phyloP scores from a whole-genome alignment of 1,140 invertebrate species.

The Galleria mellonella region DNA sequence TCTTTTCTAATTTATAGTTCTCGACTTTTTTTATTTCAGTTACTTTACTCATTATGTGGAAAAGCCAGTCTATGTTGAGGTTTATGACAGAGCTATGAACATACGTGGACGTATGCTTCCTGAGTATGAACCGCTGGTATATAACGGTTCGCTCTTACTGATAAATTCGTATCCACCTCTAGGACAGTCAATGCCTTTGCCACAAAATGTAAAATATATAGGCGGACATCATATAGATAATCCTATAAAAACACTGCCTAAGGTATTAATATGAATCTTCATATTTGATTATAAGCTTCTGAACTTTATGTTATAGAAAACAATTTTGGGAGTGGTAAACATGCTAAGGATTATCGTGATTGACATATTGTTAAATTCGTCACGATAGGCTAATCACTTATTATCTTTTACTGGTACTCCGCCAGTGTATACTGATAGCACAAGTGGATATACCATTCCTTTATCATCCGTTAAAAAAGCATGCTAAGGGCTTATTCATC shows the following conservation, averaged over 20 bases:
- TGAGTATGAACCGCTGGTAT: slow-evolving; percentile 21
- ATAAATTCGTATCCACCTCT: slow-evolving; percentile 31
- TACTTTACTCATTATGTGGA: slow-evolving; percentile 27
- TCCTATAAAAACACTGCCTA: slow-evolving; percentile 8
- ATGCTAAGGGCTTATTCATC: too few relatives aligned
- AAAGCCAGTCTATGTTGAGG: slow-evolving; percentile 21
- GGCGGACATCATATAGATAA: slow-evolving; percentile 29
- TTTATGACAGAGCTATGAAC: slow-evolving; percentile 19
- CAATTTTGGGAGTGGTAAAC: too few relatives aligned
- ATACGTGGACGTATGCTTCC: slow-evolving; percentile 11
- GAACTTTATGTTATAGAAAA: too few relatives aligned
- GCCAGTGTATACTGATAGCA: too few relatives aligned
- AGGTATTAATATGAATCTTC: slow-evolving; percentile 17
- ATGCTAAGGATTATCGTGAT: too few relatives aligned
- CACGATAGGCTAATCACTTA: too few relatives aligned
- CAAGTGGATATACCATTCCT: too few relatives aligned
- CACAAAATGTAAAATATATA: slow-evolving; percentile 29
- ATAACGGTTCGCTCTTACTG: slow-evolving; percentile 29
- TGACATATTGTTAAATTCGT: too few relatives aligned
- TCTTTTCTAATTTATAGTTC: not conserved
- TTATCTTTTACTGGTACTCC: too few relatives aligned
- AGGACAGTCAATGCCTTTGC: slow-evolving; percentile 23
- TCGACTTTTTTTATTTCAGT: slow-evolving; percentile 6
- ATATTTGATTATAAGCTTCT: too few relatives aligned
- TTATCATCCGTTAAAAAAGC: too few relatives aligned